Base-by-base conservation (phyloP, 1,140 invertebrate species). In the Dendroctonus valens region DNA sequence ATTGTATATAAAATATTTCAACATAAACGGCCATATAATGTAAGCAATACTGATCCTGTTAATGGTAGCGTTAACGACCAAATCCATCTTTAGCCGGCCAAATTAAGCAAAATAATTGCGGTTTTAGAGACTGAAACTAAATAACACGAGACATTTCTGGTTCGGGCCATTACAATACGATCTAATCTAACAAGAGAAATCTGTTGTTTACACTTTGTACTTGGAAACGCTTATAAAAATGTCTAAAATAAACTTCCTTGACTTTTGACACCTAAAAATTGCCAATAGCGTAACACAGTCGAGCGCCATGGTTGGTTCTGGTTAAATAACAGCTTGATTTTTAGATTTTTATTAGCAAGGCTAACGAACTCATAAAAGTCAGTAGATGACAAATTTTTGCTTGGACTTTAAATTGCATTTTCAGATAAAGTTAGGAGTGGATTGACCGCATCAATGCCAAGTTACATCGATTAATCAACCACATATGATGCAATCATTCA, bases 181-280 rank as follows among this genome's bases (percentile, higher is more conserved):
- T 11, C 9, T 39, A 55, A n/a, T 50, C 37, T 40, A 50, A 50
- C 37, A 40, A 38, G 59, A 61, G 59, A 61, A 61, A 61, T 61
- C 61, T 63, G 51, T 41, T 52, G 60, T 46, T 54, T 63, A 54
- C 61, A 41, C 7, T 46, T 63, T 39, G 12, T 40, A 48, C 61
- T 63, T 54, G 52, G 41, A 63, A 53, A 55, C 50, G 60, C 41
- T 63, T 63, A 63, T 63, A 63, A 61, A 52, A 61, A 41, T 40
- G 38, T 52, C 53, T 62, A 62, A 52, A 62, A 62, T 52, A 62
- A 52, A 41, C 59, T 41, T 41, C 59, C 59, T 62, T 62, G 59
- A 62, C 59, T 52, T 62, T 52, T 62, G 59, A 62, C 59, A 62
- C 41, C 49, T 50, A 52, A 62, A 53, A 62, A 53, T 62, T 62